Evolutionary conservation across 1,140 invertebrate species (phyloP), one percentile per base, ranked within the genome.

Genomic region (Saxidomus purpurata): DNA sequence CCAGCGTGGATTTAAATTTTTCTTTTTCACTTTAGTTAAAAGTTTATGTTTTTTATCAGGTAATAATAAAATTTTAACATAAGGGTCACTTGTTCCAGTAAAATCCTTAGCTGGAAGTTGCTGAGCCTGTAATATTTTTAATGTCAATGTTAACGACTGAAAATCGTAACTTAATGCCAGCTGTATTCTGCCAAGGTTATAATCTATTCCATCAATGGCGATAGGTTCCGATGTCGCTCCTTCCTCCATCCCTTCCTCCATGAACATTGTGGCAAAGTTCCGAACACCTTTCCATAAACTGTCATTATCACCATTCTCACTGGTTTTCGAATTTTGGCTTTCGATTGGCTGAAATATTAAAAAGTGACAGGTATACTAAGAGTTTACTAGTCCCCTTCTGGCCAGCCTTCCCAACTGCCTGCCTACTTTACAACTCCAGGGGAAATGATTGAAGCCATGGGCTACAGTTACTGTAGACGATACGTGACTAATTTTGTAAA

Each of bases 11-110:
- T 99, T 99, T 22, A 99, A 96, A 22, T 98, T 99, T 92, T 98
- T 97, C 92, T 98, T 97, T 96, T 99, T 99, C 93, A 99, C 99
- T 97, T 99, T 99, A 0, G 99, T 99, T 96, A 99, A 98, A 81
- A 99, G 94, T 99, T 99, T 96, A 99, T 99, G 94, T 94, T 99
- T 99, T 96, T 99, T 99, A 96, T 99, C 98, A 2, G 99, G 99
- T 15, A 99, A 96, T 11, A 99, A 96, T 19, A 98, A 98, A 0
- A 99, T 98, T 90, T 95, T 95, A 67, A 96, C 96, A 92, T 96
- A 96, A 38, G 96, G 96, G 92, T 96, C 96, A 92, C 98, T 99
- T 17, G 98, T 99, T 6, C 98, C 98, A 79, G 98, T 98, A 91
- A 99, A 97, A 96, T 99, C 98, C 96, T 99, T 99, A 11, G 98